Evolutionary conservation across 92 coral and sea anemone genomes (phyloP), one percentile per base, ranked within the genome.

Genomic region (Pocillopora meandrina): DNA sequence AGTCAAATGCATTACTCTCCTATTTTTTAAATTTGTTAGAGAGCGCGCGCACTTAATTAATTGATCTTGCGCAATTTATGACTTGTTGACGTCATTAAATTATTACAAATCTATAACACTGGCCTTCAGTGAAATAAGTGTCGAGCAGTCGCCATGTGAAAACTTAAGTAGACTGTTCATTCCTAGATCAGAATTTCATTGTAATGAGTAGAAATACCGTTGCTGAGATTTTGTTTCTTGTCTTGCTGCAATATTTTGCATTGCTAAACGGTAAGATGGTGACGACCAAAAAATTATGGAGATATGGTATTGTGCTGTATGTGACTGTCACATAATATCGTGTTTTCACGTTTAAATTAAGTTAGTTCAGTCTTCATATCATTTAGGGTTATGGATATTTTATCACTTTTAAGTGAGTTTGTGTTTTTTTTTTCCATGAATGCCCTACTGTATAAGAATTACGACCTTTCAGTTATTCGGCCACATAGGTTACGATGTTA

Each of bases 141-240:
- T 65, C 10, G 34, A 65, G 34, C 34, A 59, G 18, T 12, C 62
- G 62, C 62, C 3, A 12, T 59, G 62, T 65, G 14, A 13, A 65
- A 1, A 31, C 5, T 65, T 13, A 65, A 20, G 70, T 65, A 65
- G 70, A 2, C 14, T 2, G 10, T 65, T 7, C 9, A 9, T 65
- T 20, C 15, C 1, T 2, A 10, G 70, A 23, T 20, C 33, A 23
- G 70, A 1, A 31, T 12, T 7, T 65, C 17, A 17, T 20, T 11
- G 21, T 34, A 19, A 74, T 56, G 42, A 26, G 47, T 9, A 74
- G 23, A 56, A 23, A 18, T 2, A 17, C 47, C 13, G 78, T 56
- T 19, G 17, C 11, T 74, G 78, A 36, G 58, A 74, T 56, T 56
- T 59, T 57, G 34, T 13, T 74, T 14, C 64, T 74, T 74, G 78